Evolutionary conservation across 1,140 invertebrate genomes (phyloP), one percentile per base, ranked within the genome.

Genomic region (Vanessa tameamea): DNA sequence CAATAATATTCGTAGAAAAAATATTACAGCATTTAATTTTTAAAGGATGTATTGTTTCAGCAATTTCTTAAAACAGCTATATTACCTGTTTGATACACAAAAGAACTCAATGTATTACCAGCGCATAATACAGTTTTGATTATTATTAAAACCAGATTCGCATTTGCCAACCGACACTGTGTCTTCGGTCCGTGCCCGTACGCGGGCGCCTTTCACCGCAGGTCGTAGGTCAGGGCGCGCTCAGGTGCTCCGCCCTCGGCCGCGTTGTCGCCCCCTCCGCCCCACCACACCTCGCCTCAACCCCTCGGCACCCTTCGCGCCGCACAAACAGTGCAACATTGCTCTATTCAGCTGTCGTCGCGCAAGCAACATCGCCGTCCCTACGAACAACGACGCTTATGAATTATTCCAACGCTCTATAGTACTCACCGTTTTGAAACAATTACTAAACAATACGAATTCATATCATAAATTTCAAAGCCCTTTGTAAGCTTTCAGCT

Each of bases 191-290:
- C 83, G 84, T 87, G 88, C 82, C 84, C 80, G 86, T 83, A 82
- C 82, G 80, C 86, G 82, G 75, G 85, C 87, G 87, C 88, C 88
- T 92, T 92, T 92, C 90, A 92, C 90, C 88, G 84, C 88, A 76
- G 90, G 90, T 92, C 90, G 87, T 77, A 90, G 90, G 90, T 92
- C 90, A 92, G 90, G 90, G 87, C 90, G 90, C 87, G 85, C 89
- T 91, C 89, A 87, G 89, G 89, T 88, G 88, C 87, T 87, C 88
- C 88, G 88, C 88, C 89, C 89, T 85, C 83, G 77, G 78, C 81
- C 71, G 67, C 76, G 64, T 72, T 71, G 73, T 75, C 71, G 66
- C 65, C 76, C 37, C 31, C 73, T 66, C 65, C 50, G 64, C 77
- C 74, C 79, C 71, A 16, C 48, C 64, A 61, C 70, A 16, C 68